Evolutionary conservation across 2,888 invertebrate species (phyloP), one percentile per base, ranked within the genome.

Genomic region (Drosophila histrio): DNA sequence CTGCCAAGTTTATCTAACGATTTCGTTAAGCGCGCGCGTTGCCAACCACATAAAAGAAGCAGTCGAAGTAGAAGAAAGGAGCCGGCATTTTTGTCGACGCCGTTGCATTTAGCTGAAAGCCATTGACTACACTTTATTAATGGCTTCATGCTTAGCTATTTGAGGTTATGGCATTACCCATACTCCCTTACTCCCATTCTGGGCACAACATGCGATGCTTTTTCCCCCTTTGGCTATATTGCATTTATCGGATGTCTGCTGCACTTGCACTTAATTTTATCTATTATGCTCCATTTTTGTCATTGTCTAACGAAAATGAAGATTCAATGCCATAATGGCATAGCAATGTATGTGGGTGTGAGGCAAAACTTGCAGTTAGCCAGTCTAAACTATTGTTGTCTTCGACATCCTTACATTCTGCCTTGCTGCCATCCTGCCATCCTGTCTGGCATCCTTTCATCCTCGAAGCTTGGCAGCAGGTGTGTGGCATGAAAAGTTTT

Each of bases 211-310:
- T 36, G n/a, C 6, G 11, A 3, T 17, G 53, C n/a, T 28, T 17
- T 2, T 19, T 22, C 9, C 32, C 46, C 28, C 32, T 24, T 47
- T 53, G 17, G 38, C 26, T 34, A 22, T 8, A 26, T 34, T 4
- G 41, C 9, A 38, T 39, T 53, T 65, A 44, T 41, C 43, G 41
- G 59, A 57, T 71, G 84, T 73, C 81, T 66, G 73, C 77, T 79
- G 80, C 87, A 88, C 77, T 87, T 84, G 85, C 85, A 87, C 89
- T 88, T 80, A 73, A 84, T 85, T 84, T 80, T 76, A 88, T 87
- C 87, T 76, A 87, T 87, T 85, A 87, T 87, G 65, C 85, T 63
- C 64, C 36, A 82, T 82, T 88, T 81, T 85, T 77, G 85, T 73
- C 88, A 75, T 88, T 84, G 88, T 84, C 87, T 80, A 76, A 70